Percentiles rank a stretch among this genome's conserved stretches.
Evolutionary conservation across 2,888 invertebrate genomes (phyloP).

Genomic region (Argynnis bischoffii): DNA sequence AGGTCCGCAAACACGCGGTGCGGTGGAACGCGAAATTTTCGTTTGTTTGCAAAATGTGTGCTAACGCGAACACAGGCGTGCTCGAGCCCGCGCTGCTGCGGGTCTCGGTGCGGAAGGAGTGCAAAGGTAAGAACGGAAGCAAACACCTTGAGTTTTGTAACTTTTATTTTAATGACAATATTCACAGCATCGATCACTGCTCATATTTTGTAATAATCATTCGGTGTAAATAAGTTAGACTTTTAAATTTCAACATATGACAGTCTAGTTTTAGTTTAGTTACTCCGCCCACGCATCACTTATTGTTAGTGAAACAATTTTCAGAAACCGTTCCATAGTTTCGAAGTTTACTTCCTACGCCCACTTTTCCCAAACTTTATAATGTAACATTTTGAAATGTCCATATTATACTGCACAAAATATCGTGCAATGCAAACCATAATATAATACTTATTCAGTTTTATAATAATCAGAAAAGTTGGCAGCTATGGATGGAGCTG

Average conservation of each 20-base stretch:
- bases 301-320: no score
- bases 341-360: no score
- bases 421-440: conserved; percentile 4
- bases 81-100: conserved; percentile 96
- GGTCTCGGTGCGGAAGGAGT: conserved; percentile 96
- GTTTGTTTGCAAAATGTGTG: conserved; percentile 98
- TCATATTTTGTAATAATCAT: no score
- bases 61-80: conserved; percentile 96
- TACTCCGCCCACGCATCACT: no score
- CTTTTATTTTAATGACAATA: background rate
- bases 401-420: conserved; percentile 1
- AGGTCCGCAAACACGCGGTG: conserved; percentile 96
- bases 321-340: no score
- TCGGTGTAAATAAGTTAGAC: no score
- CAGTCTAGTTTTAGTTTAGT: no score
- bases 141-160: background rate
- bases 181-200: no score
- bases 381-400: background rate
- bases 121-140: conserved; percentile 79
- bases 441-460: conserved; percentile 2
- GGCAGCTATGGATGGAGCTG: background rate
- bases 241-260: no score
- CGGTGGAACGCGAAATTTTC: conserved; percentile 95
- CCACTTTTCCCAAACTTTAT: background rate
- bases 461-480: conserved; percentile 19